These are phyloP conservation scores for Drosophila melanogaster DNA, from an alignment of 1,140 invertebrate genomes.

Conservation along the genomic window Release_6_plus_ISO1_MT NC_004354.4:9502501-9503000, in stretches of 20 bases:
- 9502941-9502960: slow-evolving; percentile 1
- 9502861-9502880: slow-evolving; percentile 62
- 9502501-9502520: not conserved
- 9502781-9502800: slow-evolving; percentile 13
- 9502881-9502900: slow-evolving; percentile 48
- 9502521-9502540: not conserved
- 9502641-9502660: slow-evolving; percentile 10
- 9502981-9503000: slow-evolving; percentile 14
- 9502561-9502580: not conserved
- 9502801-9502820: not conserved
- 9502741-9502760: slow-evolving; percentile 58
- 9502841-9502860: slow-evolving; percentile 55
- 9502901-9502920: slow-evolving; percentile 31
- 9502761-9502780: slow-evolving; percentile 10
- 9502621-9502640: not conserved
- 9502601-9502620: not conserved
- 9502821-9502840: slow-evolving; percentile 33
- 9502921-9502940: slow-evolving; percentile 26
- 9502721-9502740: slow-evolving; percentile 76
- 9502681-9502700: slow-evolving; percentile 75
- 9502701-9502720: slow-evolving; percentile 66
- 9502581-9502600: not conserved
- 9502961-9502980: not conserved
- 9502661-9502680: slow-evolving; percentile 73
- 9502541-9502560: not conserved